Percentiles rank a stretch among this genome's conserved stretches.
Conservation (phyloP, 2,113 vertebrate species). For the Coptodon bakossiorum region DNA sequence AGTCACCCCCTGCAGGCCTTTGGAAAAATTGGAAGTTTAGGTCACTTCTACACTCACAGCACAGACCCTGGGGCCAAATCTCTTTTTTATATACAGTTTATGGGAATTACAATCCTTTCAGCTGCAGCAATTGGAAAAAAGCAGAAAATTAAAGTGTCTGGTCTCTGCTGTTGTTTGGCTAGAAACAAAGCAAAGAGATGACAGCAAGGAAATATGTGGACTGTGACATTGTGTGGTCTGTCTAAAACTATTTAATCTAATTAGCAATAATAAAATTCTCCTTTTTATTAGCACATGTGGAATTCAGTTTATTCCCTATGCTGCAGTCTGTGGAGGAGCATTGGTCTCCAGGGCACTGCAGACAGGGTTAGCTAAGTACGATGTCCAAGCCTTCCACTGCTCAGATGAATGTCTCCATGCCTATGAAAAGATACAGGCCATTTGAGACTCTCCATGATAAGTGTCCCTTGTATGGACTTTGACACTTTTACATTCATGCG, state of each 20-base stretch:
- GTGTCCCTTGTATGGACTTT: constrained; percentile 51
- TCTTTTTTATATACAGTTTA: neutral
- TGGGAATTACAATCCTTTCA: neutral
- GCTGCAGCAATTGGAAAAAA: neutral
- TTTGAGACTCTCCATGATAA: constrained; percentile 50
- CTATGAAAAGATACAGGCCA: constrained; percentile 51
- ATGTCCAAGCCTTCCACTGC: constrained; percentile 11
- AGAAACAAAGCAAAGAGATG: neutral
- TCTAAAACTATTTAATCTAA: constrained; percentile 25
- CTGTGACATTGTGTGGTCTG: constrained; percentile 30
- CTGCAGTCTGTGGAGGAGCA: constrained; percentile 1
- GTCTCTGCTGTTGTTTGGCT: neutral
- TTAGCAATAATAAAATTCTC: constrained; percentile 1
- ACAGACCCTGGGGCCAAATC: neutral
- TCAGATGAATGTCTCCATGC: constrained; percentile 6
- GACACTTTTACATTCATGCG: constrained; percentile 63
- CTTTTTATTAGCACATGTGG: constrained; percentile 12
- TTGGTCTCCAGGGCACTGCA: constrained; percentile 7
- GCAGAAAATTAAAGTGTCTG: neutral
- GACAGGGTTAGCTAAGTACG: constrained; percentile 17
- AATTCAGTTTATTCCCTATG: constrained; percentile 32
- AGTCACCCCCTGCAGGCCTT: neutral
- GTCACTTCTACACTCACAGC: neutral
- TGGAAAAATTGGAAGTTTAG: neutral
- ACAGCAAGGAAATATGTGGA: constrained; percentile 1